Evolutionary conservation across 2,113 vertebrate species (phyloP).

Genomic region (Pituophis catenifer): DNA sequence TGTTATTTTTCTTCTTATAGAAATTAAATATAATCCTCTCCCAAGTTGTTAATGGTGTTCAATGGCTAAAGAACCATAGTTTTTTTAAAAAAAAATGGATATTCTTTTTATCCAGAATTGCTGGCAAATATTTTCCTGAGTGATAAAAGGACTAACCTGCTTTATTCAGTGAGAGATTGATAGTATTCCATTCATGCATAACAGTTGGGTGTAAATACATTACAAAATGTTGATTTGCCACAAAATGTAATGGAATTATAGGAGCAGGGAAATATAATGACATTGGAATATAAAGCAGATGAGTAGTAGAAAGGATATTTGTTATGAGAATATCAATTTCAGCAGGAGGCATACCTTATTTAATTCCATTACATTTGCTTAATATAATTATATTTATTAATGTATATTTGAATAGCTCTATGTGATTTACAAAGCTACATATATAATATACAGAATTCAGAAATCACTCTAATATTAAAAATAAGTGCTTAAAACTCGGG

Average conservation of each 20-base stretch:
- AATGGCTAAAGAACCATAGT: neutral
- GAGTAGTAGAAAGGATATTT: neutral
- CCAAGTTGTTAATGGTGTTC: neutral
- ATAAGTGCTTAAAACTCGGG: neutral
- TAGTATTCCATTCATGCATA: neutral
- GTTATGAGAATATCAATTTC: neutral
- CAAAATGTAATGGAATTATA: neutral
- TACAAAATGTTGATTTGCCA: neutral
- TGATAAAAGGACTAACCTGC: neutral
- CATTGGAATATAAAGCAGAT: neutral
- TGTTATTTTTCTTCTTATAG: neutral
- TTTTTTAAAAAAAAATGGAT: neutral
- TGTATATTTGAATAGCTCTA: neutral
- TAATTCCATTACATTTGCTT: neutral
- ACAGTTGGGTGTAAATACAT: neutral
- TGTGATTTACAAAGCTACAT: neutral
- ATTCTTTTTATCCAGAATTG: neutral
- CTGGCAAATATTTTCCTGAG: neutral
- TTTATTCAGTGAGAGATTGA: neutral
- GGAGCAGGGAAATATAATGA: neutral
- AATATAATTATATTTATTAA: neutral
- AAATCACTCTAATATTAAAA: neutral
- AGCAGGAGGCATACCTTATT: neutral
- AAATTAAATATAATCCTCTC: neutral
- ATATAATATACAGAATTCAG: neutral